Evolutionary conservation across 2,888 invertebrate species (phyloP), one percentile per base, ranked within the genome.

Genomic region (Hirtodrosophila cameraria): DNA sequence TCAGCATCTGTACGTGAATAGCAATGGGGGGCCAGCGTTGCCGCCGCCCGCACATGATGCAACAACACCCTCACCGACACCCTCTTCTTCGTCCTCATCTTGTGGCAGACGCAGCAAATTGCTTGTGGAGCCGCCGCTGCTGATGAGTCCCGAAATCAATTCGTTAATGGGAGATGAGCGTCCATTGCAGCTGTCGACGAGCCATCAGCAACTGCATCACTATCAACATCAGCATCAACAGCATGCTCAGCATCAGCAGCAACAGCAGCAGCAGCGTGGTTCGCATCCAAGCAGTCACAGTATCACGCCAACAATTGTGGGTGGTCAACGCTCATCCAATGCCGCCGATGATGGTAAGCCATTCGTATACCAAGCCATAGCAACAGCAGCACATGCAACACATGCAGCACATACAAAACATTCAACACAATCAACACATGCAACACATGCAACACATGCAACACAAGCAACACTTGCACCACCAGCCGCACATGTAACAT

Each of bases 141-240:
- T 93, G 41, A 91, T 93, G 80, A 93, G 93, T 75, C 93, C 93
- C 55, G 94, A 94, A 89, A 93, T 94, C 39, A 94, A 94, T 91
- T 94, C 95, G 35, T 90, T 92, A 75, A 92, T 93, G 85, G 90
- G 91, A 50, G 92, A 92, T 72, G 92, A 93, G 87, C 91, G 92
- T 20, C 75, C 87, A 3, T 48, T 88, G 71, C 90, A 88, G 57
- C 48, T 89, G 52, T 76, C 89, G 16, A 50, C 76, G 16, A 61
- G 38, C 9, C 82, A 71, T 11, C 73, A 73, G 13, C 70, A 55
- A n/a, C 36, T 59, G 43, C 66, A 69, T 3, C 67, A 71, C 1
- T 76, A 75, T 28, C 61, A 62, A 8, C 55, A 54, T 13, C 69
- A 69, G 3, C 66, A 70, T 3, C 65, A 78, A 33, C 81, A 62